These are phyloP conservation scores for Drosophila nannoptera DNA, from an alignment of 1,140 invertebrate species.

Conservation along the genomic window DNA sequence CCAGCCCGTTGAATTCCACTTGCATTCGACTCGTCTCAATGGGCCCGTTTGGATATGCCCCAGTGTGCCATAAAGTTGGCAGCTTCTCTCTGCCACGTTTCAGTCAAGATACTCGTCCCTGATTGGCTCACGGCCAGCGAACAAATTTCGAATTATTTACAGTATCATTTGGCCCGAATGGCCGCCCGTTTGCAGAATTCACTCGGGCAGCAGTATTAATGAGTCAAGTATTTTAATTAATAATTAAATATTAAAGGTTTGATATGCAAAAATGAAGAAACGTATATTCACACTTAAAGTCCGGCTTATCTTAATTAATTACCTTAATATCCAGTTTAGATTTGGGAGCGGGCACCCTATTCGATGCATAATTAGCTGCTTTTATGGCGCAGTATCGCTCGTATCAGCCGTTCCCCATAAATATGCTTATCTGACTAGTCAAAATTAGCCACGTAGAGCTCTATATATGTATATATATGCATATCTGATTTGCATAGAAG, in stretches of 20 bases:
- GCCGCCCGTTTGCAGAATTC: slow-evolving; percentile 21
- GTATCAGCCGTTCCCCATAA: background rate
- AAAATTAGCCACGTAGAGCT: background rate
- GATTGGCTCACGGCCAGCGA: slow-evolving; percentile 56
- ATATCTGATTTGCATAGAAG: background rate
- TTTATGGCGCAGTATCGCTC: background rate
- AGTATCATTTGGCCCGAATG: slow-evolving; percentile 21
- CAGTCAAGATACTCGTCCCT: slow-evolving; percentile 13
- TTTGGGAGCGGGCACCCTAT: background rate
- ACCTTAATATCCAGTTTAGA: background rate
- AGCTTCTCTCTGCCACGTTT: slow-evolving; percentile 3
- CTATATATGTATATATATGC: background rate
- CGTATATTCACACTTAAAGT: background rate
- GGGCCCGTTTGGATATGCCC: slow-evolving; percentile 55
- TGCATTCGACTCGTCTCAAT: slow-evolving; percentile 51
- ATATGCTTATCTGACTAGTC: background rate
- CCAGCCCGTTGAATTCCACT: slow-evolving; percentile 34
- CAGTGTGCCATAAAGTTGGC: slow-evolving; percentile 58
- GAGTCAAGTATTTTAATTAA: background rate
- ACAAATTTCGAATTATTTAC: slow-evolving; percentile 45
- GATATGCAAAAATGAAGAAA: too few relatives aligned
- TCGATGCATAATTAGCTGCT: slow-evolving; percentile 1
- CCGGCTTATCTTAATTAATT: background rate
- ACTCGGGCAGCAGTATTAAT: slow-evolving; percentile 20
- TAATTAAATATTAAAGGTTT: background rate